Evolutionary conservation across 2,113 vertebrate genomes (phyloP).

Genomic region (Poeciliopsis occidentalis): DNA sequence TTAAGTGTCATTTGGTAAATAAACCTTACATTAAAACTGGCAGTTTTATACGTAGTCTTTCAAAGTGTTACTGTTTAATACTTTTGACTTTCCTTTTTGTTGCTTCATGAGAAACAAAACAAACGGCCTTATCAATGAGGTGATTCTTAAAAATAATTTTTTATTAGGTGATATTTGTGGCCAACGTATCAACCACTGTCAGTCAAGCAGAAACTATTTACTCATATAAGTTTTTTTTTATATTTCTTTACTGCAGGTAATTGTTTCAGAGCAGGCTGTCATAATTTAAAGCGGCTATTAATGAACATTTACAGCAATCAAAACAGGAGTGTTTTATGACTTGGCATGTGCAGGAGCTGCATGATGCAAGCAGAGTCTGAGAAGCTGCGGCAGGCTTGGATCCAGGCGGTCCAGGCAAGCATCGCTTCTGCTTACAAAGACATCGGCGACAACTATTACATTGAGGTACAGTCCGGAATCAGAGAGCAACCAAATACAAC

Average conservation of each 20-base stretch:
- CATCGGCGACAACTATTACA: conserved; percentile 80
- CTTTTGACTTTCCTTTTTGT: too few relatives aligned
- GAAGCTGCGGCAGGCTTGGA: conserved; percentile 95
- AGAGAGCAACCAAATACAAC: neutral
- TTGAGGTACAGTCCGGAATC: conserved; percentile 59
- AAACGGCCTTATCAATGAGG: too few relatives aligned
- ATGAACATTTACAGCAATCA: neutral
- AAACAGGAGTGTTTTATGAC: neutral
- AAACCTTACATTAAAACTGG: too few relatives aligned
- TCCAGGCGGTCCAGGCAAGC: conserved; percentile 96
- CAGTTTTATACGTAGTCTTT: too few relatives aligned
- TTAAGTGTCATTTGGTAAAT: too few relatives aligned
- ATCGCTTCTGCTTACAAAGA: conserved; percentile 98
- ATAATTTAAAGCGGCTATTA: neutral
- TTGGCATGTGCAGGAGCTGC: conserved; percentile 86
- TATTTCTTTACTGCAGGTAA: neutral
- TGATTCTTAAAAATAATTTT: too few relatives aligned
- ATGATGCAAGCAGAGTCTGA: conserved; percentile 98
- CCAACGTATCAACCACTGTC: too few relatives aligned
- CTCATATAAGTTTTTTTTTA: neutral
- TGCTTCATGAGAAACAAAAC: too few relatives aligned
- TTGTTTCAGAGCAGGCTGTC: too few relatives aligned
- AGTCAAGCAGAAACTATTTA: too few relatives aligned
- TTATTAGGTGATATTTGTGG: too few relatives aligned
- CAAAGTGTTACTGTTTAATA: too few relatives aligned